phyloP scores from a whole-genome alignment of 2,888 invertebrate species.

The Poecilus cupreus region DNA sequence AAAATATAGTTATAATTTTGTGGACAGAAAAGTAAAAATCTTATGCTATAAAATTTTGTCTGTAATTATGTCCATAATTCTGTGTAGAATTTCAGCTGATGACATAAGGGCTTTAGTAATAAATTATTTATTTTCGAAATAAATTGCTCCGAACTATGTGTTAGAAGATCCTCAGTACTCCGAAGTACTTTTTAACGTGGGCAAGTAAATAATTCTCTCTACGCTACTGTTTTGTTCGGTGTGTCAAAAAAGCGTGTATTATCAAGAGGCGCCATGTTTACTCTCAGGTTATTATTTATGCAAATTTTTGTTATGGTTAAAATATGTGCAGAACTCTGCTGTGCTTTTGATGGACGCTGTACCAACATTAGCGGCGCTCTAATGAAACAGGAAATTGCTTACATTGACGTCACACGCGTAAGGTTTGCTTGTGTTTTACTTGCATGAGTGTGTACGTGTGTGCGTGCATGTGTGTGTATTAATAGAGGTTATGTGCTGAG shows the following conservation, averaged over 20 bases:
- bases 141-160: no score
- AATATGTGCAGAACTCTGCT: slow-evolving; percentile 16
- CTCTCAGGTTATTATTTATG: slow-evolving; percentile 42
- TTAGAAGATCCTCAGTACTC: no score
- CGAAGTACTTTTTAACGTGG: background rate
- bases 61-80: no score
- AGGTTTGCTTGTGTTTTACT: background rate
- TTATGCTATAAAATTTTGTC: no score
- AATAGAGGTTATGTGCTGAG: background rate
- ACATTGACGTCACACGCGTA: slow-evolving; percentile 48
- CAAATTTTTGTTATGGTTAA: slow-evolving; percentile 34
- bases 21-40: no score
- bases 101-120: no score
- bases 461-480: background rate
- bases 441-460: background rate
- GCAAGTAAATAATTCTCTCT: background rate
- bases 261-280: background rate
- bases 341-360: slow-evolving; percentile 46
- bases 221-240: background rate
- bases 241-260: background rate
- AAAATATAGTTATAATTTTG: no score
- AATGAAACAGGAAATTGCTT: slow-evolving; percentile 56
- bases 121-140: no score
- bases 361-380: slow-evolving; percentile 52
- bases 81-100: no score